Base-by-base conservation (phyloP, 2,888 invertebrate species). In the Hirtodrosophila alboralis region DNA sequence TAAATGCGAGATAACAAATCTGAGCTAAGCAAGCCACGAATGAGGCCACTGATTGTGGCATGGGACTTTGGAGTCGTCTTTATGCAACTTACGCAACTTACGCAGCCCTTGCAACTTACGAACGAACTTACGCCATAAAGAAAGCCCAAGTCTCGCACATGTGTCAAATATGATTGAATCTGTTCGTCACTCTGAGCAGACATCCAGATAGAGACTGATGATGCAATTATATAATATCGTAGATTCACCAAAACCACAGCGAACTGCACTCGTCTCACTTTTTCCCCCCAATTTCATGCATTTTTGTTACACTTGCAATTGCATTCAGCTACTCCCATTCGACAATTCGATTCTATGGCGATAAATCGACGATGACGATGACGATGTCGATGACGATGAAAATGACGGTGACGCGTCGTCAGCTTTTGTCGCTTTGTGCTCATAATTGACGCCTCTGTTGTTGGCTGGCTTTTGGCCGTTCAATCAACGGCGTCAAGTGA, bases 1-100 rank as follows among this genome's bases (percentile, higher is more conserved):
- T 80, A 84, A 77, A 77, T 77, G 64, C 68, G 5, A 76, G 78
- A 79, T 79, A 71, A 65, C 74, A 68, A 65, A 71, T 72, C 59
- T 59, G 27, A 65, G 45, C 40, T 44, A 21, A 38, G 38, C 69
- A 41, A 43, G 23, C 40, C n/a, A 21, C 47, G 62, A 79, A 80
- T 76, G 77, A 52, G 78, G 80, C 74, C 80, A 76, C 58, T 44
- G 58, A 60, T 65, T 71, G 72, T 60, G 62, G 65, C 43, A 48
- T 43, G 34, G 38, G 30, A 52, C 5, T 16, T 31, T 43, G 37
- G 27, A 44, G 41, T 43, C 33, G 33, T 41, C 43, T 53, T 37
- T 59, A 72, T 66, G 60, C 64, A 84, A 59, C 54, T 60, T 52
- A 56, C 43, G 62, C 72, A 70, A 67, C 54, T 52, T 3, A 0